These are phyloP conservation scores for Nemoura dubitans DNA, from an alignment of 2,888 invertebrate genomes.

Conservation along the genomic window DNA sequence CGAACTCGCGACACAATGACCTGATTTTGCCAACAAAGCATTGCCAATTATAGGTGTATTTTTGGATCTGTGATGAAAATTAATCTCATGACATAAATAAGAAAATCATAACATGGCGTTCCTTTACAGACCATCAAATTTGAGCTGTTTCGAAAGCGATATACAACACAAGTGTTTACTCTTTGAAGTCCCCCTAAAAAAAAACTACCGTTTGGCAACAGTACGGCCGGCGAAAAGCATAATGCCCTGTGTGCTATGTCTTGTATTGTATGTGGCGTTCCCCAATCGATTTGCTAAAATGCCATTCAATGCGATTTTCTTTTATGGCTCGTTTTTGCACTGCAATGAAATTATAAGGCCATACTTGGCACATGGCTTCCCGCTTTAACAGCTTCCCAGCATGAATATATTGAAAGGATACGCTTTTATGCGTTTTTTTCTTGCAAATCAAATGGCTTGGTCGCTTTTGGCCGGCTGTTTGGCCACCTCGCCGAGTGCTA, in stretches of 20 bases:
- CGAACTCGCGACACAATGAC: slow-evolving; percentile 3
- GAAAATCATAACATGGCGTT: too few relatives aligned
- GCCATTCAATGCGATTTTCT: not conserved
- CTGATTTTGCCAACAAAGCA: slow-evolving; percentile 1
- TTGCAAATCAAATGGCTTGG: not conserved
- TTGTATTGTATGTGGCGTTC: not conserved
- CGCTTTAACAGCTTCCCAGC: not conserved
- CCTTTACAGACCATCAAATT: not conserved
- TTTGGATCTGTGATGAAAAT: not conserved
- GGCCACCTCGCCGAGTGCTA: too few relatives aligned
- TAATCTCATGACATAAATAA: too few relatives aligned
- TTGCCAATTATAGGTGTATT: slow-evolving; percentile 27
- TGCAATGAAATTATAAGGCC: not conserved
- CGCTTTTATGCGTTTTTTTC: not conserved
- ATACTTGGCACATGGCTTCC: not conserved
- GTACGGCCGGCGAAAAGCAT: not conserved
- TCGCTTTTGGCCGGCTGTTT: not conserved
- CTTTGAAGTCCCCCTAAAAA: not conserved
- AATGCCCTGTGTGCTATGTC: not conserved
- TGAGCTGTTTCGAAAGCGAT: not conserved
- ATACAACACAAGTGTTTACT: not conserved
- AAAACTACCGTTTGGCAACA: not conserved
- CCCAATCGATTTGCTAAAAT: not conserved
- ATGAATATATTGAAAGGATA: not conserved
- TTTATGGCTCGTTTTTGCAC: not conserved